Evolutionary conservation across 2,113 vertebrate genomes (phyloP).

Genomic region (Mastomys natalensis): DNA sequence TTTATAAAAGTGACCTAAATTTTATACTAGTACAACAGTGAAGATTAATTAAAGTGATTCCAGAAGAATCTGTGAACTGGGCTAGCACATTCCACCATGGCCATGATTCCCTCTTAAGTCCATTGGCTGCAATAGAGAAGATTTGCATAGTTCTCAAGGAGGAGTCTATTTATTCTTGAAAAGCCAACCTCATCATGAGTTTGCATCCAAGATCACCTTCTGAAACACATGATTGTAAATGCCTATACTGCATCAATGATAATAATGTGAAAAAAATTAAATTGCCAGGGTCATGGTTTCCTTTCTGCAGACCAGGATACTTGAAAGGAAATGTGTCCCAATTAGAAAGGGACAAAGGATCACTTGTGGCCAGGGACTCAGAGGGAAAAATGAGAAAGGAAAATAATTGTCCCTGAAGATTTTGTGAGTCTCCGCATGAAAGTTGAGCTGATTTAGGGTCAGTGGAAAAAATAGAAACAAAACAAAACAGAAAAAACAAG

Average conservation of each 20-base stretch:
- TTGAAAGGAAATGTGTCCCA: background rate
- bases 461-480: background rate
- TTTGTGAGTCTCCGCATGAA: background rate
- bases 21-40: background rate
- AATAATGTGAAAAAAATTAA: background rate
- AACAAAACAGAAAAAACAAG: background rate
- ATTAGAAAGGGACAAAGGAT: background rate
- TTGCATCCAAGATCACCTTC: background rate
- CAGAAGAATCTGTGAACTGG: background rate
- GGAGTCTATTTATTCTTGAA: background rate
- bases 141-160: background rate
- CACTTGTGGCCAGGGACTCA: background rate
- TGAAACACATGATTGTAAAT: background rate
- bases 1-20: background rate
- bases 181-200: background rate
- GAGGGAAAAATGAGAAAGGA: background rate
- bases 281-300: background rate
- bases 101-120: background rate
- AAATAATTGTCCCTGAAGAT: background rate
- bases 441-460: background rate
- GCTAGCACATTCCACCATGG: background rate
- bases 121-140: background rate
- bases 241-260: background rate
- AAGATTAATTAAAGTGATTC: background rate
- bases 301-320: background rate